These are phyloP conservation scores for Gallirallus australis DNA, from an alignment of 2,797 vertebrate genomes.

Conservation along the genomic window DNA sequence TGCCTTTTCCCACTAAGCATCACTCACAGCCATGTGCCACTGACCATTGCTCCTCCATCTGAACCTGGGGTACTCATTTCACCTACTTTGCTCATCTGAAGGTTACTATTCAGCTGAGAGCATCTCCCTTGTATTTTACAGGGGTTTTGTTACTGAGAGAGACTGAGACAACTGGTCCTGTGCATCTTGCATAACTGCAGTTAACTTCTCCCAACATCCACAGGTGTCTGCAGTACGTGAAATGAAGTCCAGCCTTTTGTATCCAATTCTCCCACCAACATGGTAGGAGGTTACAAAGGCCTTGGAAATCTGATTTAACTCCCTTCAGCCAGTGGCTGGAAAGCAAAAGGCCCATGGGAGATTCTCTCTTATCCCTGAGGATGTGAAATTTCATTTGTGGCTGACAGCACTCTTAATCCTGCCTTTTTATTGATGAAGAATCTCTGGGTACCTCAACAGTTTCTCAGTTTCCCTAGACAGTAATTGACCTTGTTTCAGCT, in stretches of 20 bases:
- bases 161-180: not conserved
- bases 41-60: not conserved
- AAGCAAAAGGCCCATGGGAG: not conserved
- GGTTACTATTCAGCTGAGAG: not conserved
- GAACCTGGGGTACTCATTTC: not conserved
- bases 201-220: not conserved
- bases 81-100: not conserved
- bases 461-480: not conserved
- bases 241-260: not conserved
- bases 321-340: not conserved
- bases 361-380: not conserved
- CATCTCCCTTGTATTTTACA: not conserved
- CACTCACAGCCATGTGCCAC: accelerated
- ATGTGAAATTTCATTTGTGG: not conserved
- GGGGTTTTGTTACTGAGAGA: not conserved
- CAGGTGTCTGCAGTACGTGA: not conserved
- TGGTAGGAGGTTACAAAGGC: not conserved
- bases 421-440: not conserved
- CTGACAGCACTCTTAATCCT: not conserved
- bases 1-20: not conserved
- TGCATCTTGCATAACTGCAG: not conserved
- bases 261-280: not conserved
- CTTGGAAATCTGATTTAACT: not conserved
- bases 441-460: not conserved
- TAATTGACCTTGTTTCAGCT: not conserved